These are phyloP conservation scores for Apaloderma vittatum DNA, from an alignment of 2,113 vertebrate species.

Conservation along the genomic window DNA sequence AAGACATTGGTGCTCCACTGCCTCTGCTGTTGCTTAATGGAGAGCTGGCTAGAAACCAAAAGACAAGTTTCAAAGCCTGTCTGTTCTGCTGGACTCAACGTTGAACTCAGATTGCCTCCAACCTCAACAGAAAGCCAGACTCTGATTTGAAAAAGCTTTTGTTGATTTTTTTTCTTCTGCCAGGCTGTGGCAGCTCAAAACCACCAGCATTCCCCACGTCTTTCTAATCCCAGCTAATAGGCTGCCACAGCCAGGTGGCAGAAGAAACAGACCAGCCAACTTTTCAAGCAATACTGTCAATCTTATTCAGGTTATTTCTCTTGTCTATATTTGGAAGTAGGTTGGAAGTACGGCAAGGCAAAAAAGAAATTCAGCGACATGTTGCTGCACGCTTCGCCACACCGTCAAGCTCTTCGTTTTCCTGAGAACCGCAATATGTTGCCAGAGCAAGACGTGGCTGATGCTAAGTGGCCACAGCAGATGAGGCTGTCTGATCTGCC, in stretches of 20 bases:
- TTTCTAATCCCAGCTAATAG: not conserved
- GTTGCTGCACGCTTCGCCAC: not conserved
- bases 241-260: not conserved
- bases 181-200: not conserved
- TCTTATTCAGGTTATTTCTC: not conserved
- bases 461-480: not conserved
- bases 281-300: not conserved
- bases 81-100: conserved; percentile 13
- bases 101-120: not conserved
- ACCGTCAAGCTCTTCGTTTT: not conserved
- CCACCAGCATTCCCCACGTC: not conserved
- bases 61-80: conserved; percentile 4
- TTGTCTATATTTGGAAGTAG: not conserved
- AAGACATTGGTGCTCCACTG: not conserved
- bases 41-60: conserved; percentile 17
- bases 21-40: not conserved
- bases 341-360: not conserved
- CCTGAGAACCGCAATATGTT: not conserved
- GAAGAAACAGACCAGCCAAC: not conserved
- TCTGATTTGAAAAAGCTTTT: not conserved
- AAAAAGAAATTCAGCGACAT: not conserved
- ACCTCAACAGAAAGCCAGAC: not conserved
- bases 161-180: not conserved
- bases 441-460: not conserved
- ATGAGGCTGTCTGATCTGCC: not conserved